These are phyloP conservation scores for Leptarthrus brevirostris DNA, from an alignment of 2,888 invertebrate genomes.

Conservation along the genomic window DNA sequence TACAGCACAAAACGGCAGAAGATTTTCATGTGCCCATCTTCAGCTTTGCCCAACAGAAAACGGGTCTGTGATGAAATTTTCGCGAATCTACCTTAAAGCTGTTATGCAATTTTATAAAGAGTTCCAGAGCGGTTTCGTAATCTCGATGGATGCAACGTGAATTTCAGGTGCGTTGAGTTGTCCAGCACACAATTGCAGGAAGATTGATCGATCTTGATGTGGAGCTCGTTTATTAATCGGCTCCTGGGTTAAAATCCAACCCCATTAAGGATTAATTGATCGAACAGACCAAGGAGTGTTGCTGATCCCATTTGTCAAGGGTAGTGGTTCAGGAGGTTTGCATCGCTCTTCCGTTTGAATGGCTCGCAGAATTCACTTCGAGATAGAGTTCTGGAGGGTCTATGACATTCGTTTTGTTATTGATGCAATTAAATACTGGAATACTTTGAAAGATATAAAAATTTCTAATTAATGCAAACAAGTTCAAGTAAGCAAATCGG, in stretches of 20 bases:
- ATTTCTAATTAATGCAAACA: too few species aligned
- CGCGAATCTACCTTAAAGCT: constrained; percentile 27
- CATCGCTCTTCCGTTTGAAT: background rate
- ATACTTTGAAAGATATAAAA: too few species aligned
- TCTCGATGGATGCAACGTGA: constrained; percentile 11
- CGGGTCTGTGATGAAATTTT: constrained; percentile 39
- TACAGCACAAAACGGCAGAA: background rate
- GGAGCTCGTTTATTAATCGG: background rate
- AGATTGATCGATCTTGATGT: constrained; percentile 37
- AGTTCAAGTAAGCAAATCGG: too few species aligned
- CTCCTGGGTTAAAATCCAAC: background rate
- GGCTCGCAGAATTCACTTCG: too few species aligned
- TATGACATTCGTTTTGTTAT: too few species aligned
- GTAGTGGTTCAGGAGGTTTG: background rate
- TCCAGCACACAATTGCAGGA: constrained; percentile 17
- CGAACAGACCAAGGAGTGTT: constrained; percentile 12
- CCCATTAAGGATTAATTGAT: constrained; percentile 5
- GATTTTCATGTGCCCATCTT: constrained; percentile 35
- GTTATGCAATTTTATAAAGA: constrained; percentile 8
- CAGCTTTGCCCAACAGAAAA: constrained; percentile 5
- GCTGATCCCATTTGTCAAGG: constrained; percentile 24
- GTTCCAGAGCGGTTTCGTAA: constrained; percentile 45
- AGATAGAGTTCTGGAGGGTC: too few species aligned
- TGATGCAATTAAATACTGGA: too few species aligned
- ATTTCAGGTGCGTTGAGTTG: constrained; percentile 45